Percentiles rank a stretch among this genome's conserved stretches.
phyloP scores from a whole-genome alignment of 2,888 invertebrate species.

The Hypomecis punctinalis region DNA sequence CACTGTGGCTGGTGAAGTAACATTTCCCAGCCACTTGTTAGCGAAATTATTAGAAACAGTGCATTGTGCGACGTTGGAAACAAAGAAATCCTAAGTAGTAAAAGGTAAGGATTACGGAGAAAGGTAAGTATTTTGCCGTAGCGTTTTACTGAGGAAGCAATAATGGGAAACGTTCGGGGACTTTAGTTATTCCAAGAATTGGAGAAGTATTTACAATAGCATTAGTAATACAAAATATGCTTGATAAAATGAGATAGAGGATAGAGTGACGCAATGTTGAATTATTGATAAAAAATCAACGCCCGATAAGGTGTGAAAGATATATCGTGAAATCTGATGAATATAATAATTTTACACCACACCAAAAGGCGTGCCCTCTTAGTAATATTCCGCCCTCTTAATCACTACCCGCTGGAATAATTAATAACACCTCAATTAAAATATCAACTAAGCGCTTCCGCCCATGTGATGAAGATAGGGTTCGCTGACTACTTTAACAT shows the following conservation, averaged over 20 bases:
- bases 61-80: slow-evolving; percentile 69
- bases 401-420: slow-evolving; percentile 75
- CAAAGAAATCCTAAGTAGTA: slow-evolving; percentile 74
- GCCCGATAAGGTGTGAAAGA: slow-evolving; percentile 57
- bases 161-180: slow-evolving; percentile 48
- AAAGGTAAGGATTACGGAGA: slow-evolving; percentile 69
- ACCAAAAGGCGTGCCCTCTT: slow-evolving; percentile 68
- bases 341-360: slow-evolving; percentile 58
- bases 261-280: slow-evolving; percentile 34
- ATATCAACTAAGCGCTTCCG: slow-evolving; percentile 75
- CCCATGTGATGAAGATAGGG: slow-evolving; percentile 64
- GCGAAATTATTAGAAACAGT: slow-evolving; percentile 75
- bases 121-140: slow-evolving; percentile 57
- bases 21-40: slow-evolving; percentile 68
- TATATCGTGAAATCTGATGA: slow-evolving; percentile 44
- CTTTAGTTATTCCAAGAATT: slow-evolving; percentile 38
- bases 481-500: slow-evolving; percentile 40
- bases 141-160: slow-evolving; percentile 50
- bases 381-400: slow-evolving; percentile 78
- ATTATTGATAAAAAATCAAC: slow-evolving; percentile 53
- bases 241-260: slow-evolving; percentile 47
- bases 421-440: slow-evolving; percentile 82
- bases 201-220: slow-evolving; percentile 37
- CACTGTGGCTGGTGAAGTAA: slow-evolving; percentile 55
- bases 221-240: slow-evolving; percentile 40